phyloP scores from a whole-genome alignment of 2,888 invertebrate genomes.

The Minunthozetes semirufus region DNA sequence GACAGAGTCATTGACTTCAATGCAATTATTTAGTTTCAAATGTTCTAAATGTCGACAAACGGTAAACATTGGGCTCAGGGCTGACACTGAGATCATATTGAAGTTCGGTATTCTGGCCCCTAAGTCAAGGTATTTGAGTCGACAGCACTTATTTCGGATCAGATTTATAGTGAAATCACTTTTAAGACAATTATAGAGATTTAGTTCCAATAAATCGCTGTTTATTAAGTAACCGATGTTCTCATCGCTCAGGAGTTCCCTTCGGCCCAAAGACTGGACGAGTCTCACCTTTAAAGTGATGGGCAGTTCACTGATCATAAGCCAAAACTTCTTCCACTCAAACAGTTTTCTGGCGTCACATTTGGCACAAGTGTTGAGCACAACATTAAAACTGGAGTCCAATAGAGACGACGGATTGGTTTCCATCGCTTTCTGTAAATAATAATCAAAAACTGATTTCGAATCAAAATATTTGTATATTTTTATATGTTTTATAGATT shows the following conservation, averaged over 20 bases:
- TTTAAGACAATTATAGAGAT: slow-evolving; percentile 10
- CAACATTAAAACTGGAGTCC: neutral
- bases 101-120: neutral
- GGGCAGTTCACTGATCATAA: slow-evolving; percentile 2
- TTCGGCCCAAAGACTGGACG: neutral
- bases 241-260: neutral
- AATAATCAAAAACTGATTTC: too few species aligned
- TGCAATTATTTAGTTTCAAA: neutral
- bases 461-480: too few species aligned
- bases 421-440: too few species aligned
- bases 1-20: neutral
- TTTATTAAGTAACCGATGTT: neutral
- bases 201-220: neutral
- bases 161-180: slow-evolving; percentile 9
- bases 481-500: neutral
- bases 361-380: neutral
- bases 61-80: neutral
- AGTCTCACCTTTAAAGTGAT: neutral
- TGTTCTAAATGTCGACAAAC: neutral
- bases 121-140: neutral
- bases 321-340: slow-evolving; percentile 15
- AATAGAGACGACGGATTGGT: neutral
- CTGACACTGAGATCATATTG: neutral
- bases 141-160: neutral
- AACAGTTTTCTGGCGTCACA: neutral